Conservation (phyloP, 2,888 invertebrate species). For the Calameuta filiformis region DNA sequence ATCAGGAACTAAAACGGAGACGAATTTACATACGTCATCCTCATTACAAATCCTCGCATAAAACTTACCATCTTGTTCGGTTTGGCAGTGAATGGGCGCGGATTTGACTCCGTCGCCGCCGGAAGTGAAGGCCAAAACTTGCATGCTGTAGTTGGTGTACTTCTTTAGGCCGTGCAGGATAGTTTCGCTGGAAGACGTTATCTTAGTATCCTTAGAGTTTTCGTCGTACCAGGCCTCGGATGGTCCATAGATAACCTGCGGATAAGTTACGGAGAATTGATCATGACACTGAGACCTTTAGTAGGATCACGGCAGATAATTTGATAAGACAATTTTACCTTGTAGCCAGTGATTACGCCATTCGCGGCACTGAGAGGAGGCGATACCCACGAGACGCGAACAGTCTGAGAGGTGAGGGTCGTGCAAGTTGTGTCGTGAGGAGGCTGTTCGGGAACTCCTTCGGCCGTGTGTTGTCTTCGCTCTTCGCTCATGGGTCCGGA, state of each 20-base stretch:
- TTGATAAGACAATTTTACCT: constrained; percentile 58
- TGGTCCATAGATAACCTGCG: constrained; percentile 84
- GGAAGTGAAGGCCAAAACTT: constrained; percentile 93
- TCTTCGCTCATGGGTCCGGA: constrained; percentile 92
- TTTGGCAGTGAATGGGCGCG: constrained; percentile 89
- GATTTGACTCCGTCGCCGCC: constrained; percentile 95
- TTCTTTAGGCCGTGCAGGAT: constrained; percentile 94
- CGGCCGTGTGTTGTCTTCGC: constrained; percentile 91
- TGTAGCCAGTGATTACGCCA: constrained; percentile 95
- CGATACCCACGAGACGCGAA: constrained; percentile 94
- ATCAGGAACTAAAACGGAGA: constrained; percentile 80
- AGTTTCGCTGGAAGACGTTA: constrained; percentile 91
- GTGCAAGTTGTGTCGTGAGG: constrained; percentile 94
- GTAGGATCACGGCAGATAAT: neutral
- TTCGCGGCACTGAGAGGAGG: constrained; percentile 93
- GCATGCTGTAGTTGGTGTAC: constrained; percentile 97
- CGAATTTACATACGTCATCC: neutral
- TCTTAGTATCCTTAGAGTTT: constrained; percentile 90
- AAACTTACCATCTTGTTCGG: constrained; percentile 89
- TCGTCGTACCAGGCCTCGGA: constrained; percentile 94
- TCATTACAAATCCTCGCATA: neutral
- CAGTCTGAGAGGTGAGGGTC: constrained; percentile 92
- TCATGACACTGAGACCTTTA: neutral
- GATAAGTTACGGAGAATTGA: neutral
- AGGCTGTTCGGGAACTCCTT: constrained; percentile 92